Conservation (phyloP, 2,113 vertebrate genomes). For the Diadophis punctatus region DNA sequence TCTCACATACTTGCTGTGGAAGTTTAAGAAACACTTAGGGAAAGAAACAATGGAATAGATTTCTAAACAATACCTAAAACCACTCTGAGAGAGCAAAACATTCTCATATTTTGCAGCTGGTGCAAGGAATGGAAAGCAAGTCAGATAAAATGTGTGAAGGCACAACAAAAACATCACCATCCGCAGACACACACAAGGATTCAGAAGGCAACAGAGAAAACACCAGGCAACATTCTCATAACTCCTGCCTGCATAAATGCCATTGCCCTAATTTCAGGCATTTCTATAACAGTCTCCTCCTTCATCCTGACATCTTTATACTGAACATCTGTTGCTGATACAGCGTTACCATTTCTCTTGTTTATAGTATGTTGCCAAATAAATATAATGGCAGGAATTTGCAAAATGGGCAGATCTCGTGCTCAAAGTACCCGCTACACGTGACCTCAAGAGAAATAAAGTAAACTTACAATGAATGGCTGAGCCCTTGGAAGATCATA, state of each 20-base stretch:
- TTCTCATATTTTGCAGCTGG: not conserved
- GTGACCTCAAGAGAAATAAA: not conserved
- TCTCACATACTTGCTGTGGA: not conserved
- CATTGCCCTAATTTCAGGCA: not conserved
- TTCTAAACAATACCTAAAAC: not conserved
- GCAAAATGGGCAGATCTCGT: not conserved
- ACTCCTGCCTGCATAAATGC: constrained; percentile 2
- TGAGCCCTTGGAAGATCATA: not conserved
- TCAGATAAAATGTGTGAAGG: not conserved
- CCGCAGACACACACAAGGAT: not conserved
- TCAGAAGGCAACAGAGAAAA: not conserved
- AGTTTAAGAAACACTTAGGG: not conserved
- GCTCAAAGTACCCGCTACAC: not conserved
- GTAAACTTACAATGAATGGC: not conserved
- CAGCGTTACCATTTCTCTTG: constrained; percentile 13
- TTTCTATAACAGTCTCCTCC: not conserved
- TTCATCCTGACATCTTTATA: not conserved
- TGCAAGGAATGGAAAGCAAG: constrained; percentile 1
- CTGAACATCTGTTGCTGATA: constrained; percentile 26
- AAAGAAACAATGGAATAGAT: not conserved
- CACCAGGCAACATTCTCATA: not conserved
- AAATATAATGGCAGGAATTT: constrained; percentile 29
- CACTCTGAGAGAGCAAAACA: not conserved
- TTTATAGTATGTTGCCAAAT: constrained; percentile 26
- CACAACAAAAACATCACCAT: not conserved